Base-by-base conservation (phyloP, 1,140 invertebrate genomes). In the Cydia amplana region DNA sequence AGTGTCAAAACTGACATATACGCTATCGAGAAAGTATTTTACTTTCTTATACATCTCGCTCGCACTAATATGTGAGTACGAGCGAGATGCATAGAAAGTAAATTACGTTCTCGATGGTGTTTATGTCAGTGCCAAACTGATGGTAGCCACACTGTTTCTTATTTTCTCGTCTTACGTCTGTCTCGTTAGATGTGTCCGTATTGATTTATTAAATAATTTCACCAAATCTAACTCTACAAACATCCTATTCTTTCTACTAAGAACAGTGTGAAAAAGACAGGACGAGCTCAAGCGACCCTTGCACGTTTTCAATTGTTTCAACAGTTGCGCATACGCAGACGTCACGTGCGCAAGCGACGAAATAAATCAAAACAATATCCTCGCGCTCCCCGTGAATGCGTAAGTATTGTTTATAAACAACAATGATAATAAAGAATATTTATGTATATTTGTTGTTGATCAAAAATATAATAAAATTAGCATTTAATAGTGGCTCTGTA, bases 331-430 rank as follows among this genome's bases (percentile, higher is more conserved):
- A 40, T 16, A 16, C 14, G 46, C 49, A 51, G 49, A 1, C 5
- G 49, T 51, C 49, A 51, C 49, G 49, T 51, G 49, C 49, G 49
- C 49, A 46, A 46, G 49, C 49, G n/a, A n/a, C 49, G n/a, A 51
- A 51, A 51, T 51, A 51, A 51, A 51, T 51, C 49, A 51, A 51
- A 51, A 51, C 46, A 49, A 49, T n/a, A 51, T 51, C 49, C 49
- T 51, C n/a, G 46, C 14, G 49, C n/a, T 51, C n/a, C 4, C 49
- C 49, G 49, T 51, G 49, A 51, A 51, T 51, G n/a, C n/a, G 16
- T 51, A 51, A 51, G 4, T 46, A 46, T n/a, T 51, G 49, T 51
- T n/a, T n/a, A 18, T 51, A 51, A 18, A 18, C n/a, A 51, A 51
- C 49, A 51, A 51, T 18, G n/a, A 4, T 16, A 49, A 4, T 49